Percentiles rank a stretch among this genome's conserved stretches.
Conservation (phyloP, 2,797 vertebrate species). For the Scarus forsteni region DNA sequence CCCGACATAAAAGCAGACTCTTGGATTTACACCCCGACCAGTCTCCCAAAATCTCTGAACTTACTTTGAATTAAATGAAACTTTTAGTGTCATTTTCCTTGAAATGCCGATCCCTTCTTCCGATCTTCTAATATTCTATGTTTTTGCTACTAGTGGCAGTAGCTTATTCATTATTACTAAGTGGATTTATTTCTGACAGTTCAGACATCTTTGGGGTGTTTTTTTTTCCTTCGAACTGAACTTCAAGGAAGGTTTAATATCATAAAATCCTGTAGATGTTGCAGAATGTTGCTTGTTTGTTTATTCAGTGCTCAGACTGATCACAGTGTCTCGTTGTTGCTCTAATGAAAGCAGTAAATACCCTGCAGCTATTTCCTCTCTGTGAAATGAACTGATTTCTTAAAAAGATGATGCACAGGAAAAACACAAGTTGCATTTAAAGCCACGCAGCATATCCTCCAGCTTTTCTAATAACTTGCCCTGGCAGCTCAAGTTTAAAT, state of each 20-base stretch:
- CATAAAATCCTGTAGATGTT: constrained; percentile 18
- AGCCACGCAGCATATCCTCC: constrained; percentile 16
- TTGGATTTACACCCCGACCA: too few relatives aligned
- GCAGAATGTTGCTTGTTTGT: constrained; percentile 20
- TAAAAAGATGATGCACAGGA: constrained; percentile 25
- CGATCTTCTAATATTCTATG: too few relatives aligned
- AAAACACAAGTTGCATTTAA: constrained; percentile 31
- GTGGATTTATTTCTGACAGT: constrained; percentile 7
- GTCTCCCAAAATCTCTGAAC: too few relatives aligned
- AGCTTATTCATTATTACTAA: constrained; percentile 12
- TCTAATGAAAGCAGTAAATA: constrained; percentile 30
- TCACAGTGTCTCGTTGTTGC: constrained; percentile 10
- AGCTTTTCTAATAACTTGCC: constrained; percentile 15
- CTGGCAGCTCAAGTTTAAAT: constrained; percentile 15
- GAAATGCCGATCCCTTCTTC: too few relatives aligned
- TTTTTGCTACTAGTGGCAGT: too few relatives aligned
- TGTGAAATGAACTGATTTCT: constrained; percentile 15
- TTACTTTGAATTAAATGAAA: too few relatives aligned
- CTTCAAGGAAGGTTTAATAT: constrained; percentile 13
- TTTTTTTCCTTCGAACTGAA: constrained; percentile 21
- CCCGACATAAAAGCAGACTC: too few relatives aligned
- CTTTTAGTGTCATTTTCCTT: too few relatives aligned
- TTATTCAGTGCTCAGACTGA: constrained; percentile 20
- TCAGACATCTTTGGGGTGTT: constrained; percentile 16
- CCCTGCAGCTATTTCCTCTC: constrained; percentile 33